phyloP scores from a whole-genome alignment of 2,888 invertebrate species.

The Ischnura elegans region DNA sequence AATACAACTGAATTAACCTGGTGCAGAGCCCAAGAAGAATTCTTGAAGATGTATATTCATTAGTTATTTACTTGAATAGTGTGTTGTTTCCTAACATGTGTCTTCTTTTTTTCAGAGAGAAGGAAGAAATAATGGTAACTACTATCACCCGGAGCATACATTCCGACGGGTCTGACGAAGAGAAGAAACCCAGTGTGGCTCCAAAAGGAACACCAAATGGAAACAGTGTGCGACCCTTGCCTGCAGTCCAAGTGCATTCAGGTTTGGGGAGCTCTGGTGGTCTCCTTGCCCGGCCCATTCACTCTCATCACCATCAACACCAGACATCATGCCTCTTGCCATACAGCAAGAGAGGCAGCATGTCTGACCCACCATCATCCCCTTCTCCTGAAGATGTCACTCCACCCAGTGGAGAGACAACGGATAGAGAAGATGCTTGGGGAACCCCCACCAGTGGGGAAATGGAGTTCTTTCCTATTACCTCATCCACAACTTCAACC shows the following conservation, averaged over 20 bases:
- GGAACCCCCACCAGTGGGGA: slow-evolving; percentile 91
- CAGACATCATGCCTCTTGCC: slow-evolving; percentile 46
- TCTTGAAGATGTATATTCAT: too few relatives aligned
- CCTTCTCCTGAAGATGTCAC: slow-evolving; percentile 83
- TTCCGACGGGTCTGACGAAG: slow-evolving; percentile 49
- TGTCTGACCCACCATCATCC: slow-evolving; percentile 72
- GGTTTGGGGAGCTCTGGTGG: neutral
- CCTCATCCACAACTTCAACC: slow-evolving; percentile 39
- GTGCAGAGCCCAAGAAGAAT: too few relatives aligned
- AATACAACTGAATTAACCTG: too few relatives aligned
- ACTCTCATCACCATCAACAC: slow-evolving; percentile 30
- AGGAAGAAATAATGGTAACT: neutral
- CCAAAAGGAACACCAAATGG: slow-evolving; percentile 70
- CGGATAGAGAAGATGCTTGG: slow-evolving; percentile 93
- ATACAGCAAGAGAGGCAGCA: slow-evolving; percentile 49
- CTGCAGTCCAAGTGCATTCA: slow-evolving; percentile 73
- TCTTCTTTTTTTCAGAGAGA: neutral
- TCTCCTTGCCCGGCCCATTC: neutral
- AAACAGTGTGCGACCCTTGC: slow-evolving; percentile 78
- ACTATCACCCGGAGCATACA: neutral
- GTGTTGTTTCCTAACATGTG: too few relatives aligned
- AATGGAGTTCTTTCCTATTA: slow-evolving; percentile 49
- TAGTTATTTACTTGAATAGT: too few relatives aligned
- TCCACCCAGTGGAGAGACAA: slow-evolving; percentile 90
- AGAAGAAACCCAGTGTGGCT: slow-evolving; percentile 59